Evolutionary conservation across 2,888 invertebrate species (phyloP).

Genomic region (Oligia strigilis): DNA sequence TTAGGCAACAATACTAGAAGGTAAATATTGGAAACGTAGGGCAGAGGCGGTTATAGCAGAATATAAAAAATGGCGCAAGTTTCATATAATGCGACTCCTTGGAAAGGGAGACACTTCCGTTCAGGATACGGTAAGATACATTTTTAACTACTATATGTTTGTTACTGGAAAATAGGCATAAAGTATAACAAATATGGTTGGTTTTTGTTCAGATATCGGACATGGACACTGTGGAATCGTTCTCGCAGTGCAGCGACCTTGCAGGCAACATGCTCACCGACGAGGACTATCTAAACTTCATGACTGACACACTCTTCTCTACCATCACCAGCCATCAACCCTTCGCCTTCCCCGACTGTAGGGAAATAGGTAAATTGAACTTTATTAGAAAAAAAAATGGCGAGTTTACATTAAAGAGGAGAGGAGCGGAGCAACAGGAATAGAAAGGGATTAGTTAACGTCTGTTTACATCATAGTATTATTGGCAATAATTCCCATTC

Average conservation of each 20-base stretch:
- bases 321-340: conserved; percentile 96
- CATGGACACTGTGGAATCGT: conserved; percentile 94
- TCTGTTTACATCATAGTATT: too few species aligned
- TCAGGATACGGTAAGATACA: conserved; percentile 93
- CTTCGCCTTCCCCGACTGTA: conserved; percentile 98
- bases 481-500: too few species aligned
- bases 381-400: background rate
- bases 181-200: background rate
- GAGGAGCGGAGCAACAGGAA: background rate
- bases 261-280: conserved; percentile 94
- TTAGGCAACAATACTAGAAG: conserved; percentile 99
- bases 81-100: conserved; percentile 94
- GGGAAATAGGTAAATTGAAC: conserved; percentile 95
- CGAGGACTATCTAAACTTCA: conserved; percentile 96
- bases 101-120: conserved; percentile 94
- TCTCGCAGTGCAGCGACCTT: conserved; percentile 92
- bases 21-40: conserved; percentile 99
- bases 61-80: conserved; percentile 99
- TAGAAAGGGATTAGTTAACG: background rate
- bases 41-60: conserved; percentile 99
- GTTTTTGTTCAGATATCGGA: conserved; percentile 91
- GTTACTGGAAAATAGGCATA: background rate
- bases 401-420: conserved; percentile 2
- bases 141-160: background rate
- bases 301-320: conserved; percentile 97